Evolutionary conservation across 2,113 vertebrate genomes (phyloP), one percentile per base, ranked within the genome.

Genomic region (Coregonus clupeaformis): DNA sequence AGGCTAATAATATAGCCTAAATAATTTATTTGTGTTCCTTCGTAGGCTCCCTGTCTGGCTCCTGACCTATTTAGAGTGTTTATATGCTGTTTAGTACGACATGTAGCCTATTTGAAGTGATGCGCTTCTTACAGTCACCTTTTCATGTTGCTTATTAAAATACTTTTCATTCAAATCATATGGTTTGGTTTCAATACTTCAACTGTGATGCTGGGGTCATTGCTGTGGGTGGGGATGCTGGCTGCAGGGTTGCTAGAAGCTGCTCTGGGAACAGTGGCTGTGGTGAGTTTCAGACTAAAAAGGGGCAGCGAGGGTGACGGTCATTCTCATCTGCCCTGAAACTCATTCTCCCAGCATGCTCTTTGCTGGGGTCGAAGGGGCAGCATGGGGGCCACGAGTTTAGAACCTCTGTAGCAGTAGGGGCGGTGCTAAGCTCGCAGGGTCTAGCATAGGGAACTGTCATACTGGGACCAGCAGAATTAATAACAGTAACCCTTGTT

Each of bases 211-310:
- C 75, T 91, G 68, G 62, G 75, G 68, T 86, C 88, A 0, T 86
- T 89, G 16, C 63, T 91, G 52, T 89, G 88, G 88, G 83, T 89
- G 70, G 78, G 72, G 9, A 80, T 81, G 63, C 78, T 89, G 55
- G 80, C 87, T 5, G 83, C 85, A 0, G 87, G 74, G 4, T 73
- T 89, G 68, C 77, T 89, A 0, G 89, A 87, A 49, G 85, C 85
- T 36, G 87, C 85, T 14, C 69, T 89, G 69, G 89, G 86, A 66
- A 88, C 88, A 0, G 88, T 91, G 83, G 80, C 77, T 29, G 82
- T 74, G 65, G 81, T 83, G 0, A 71, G 77, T 5, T 45, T 87
- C 32, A 85, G 84, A 9, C 57, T 74, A n/a, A 72, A 42, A 77
- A 1, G 59, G 24, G 12, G 82, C 84, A 42, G 81, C 62, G 20